Evolutionary conservation across 2,797 vertebrate species (phyloP).

Genomic region (Trichosurus vulpecula): DNA sequence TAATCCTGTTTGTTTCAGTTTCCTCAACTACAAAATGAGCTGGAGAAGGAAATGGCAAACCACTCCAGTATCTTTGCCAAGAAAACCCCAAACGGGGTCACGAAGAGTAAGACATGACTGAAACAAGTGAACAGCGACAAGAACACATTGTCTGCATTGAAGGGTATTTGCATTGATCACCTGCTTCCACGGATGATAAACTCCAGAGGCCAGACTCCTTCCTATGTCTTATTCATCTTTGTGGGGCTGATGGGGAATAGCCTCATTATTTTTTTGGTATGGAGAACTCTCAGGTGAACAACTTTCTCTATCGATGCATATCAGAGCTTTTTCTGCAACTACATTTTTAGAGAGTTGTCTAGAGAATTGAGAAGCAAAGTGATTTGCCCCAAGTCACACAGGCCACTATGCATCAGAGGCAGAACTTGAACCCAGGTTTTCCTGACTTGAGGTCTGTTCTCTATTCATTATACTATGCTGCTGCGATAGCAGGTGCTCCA

Average conservation of each 20-base stretch:
- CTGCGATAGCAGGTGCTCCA: not conserved
- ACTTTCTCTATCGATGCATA: not conserved
- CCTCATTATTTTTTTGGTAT: not conserved
- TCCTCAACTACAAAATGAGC: not conserved
- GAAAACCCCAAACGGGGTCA: not conserved
- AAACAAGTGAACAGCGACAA: not conserved
- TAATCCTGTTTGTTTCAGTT: not conserved
- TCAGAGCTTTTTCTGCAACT: not conserved
- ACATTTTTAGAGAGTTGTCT: not conserved
- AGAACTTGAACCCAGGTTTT: not conserved
- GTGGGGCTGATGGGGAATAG: not conserved
- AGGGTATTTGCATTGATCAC: not conserved
- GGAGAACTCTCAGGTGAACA: not conserved
- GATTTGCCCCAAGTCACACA: not conserved
- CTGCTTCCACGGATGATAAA: not conserved
- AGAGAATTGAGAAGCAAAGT: not conserved
- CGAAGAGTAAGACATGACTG: not conserved
- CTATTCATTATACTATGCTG: not conserved
- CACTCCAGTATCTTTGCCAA: not conserved
- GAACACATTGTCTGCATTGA: not conserved
- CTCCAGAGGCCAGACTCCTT: not conserved
- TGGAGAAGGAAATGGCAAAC: not conserved
- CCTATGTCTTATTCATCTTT: not conserved
- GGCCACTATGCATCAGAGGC: not conserved
- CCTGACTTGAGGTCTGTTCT: not conserved